Evolutionary conservation across 2,888 invertebrate species (phyloP).

Genomic region (Malthinus seriepunctatus): DNA sequence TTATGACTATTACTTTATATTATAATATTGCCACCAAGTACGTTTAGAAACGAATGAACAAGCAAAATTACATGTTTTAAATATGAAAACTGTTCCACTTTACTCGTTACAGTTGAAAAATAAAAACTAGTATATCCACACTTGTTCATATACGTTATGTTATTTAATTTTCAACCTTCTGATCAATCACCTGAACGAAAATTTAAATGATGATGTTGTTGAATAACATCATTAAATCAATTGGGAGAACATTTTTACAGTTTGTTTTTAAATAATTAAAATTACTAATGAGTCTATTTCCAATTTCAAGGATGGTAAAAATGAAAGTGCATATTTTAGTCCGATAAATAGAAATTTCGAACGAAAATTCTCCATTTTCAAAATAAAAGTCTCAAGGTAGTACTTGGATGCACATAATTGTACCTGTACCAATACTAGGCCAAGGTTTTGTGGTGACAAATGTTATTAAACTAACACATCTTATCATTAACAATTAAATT

Average conservation of each 20-base stretch:
- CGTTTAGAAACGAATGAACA: slow-evolving; percentile 1
- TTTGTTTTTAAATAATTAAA: neutral
- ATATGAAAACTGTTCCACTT: slow-evolving; percentile 2
- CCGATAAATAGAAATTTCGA: neutral
- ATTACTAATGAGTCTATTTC: neutral
- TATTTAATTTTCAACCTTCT: neutral
- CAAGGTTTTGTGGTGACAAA: neutral
- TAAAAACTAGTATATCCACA: neutral
- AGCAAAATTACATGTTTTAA: neutral
- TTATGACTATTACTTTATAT: too few relatives aligned
- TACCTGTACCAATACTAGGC: neutral
- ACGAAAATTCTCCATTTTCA: neutral
- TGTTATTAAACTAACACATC: neutral
- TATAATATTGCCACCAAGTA: neutral
- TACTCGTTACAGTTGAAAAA: neutral
- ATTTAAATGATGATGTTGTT: too few relatives aligned
- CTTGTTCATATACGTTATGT: too few relatives aligned
- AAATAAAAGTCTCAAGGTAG: neutral
- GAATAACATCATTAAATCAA: too few relatives aligned
- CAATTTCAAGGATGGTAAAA: neutral
- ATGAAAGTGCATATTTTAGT: neutral
- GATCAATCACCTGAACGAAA: neutral
- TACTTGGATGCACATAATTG: too few relatives aligned
- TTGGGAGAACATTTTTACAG: too few relatives aligned
- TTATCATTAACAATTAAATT: neutral